A percentile compares a stretch with the other conserved stretches of the same genome.
These are phyloP conservation scores for Antechinus stuartii DNA, from an alignment of 2,113 vertebrate genomes.

Conservation along the genomic window DNA sequence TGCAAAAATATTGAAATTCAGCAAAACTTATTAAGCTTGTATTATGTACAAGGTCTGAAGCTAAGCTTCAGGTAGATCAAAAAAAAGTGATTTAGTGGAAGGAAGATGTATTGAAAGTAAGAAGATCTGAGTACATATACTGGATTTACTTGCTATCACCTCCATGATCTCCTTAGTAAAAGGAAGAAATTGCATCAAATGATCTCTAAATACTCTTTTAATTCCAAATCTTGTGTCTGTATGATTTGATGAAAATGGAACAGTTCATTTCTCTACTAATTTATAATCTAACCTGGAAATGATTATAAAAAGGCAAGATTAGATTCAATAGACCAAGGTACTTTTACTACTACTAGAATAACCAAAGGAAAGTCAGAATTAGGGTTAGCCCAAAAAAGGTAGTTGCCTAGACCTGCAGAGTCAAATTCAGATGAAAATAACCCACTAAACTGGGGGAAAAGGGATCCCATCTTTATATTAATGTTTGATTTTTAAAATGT, in stretches of 20 bases:
- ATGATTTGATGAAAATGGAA: neutral
- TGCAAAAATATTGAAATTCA: conserved; percentile 15
- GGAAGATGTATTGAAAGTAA: neutral
- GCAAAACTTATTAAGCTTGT: neutral
- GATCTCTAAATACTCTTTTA: neutral
- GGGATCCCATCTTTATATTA: neutral
- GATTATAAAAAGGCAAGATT: neutral
- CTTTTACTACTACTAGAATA: neutral
- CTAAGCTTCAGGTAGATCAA: neutral
- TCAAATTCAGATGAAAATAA: neutral
- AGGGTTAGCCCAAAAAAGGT: neutral
- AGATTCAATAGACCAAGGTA: neutral
- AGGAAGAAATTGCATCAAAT: neutral
- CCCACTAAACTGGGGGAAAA: neutral
- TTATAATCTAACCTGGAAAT: conserved; percentile 2
- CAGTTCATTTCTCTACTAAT: neutral
- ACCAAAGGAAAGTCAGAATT: neutral
- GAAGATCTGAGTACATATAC: neutral
- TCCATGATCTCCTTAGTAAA: neutral
- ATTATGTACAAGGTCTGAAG: neutral
- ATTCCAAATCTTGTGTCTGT: neutral
- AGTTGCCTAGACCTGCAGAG: neutral
- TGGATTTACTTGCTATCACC: neutral
- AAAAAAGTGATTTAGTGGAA: neutral
- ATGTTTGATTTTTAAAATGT: neutral